These are phyloP conservation scores for Lepidurus apus DNA, from an alignment of 1,140 invertebrate genomes.

Conservation along the genomic window DNA sequence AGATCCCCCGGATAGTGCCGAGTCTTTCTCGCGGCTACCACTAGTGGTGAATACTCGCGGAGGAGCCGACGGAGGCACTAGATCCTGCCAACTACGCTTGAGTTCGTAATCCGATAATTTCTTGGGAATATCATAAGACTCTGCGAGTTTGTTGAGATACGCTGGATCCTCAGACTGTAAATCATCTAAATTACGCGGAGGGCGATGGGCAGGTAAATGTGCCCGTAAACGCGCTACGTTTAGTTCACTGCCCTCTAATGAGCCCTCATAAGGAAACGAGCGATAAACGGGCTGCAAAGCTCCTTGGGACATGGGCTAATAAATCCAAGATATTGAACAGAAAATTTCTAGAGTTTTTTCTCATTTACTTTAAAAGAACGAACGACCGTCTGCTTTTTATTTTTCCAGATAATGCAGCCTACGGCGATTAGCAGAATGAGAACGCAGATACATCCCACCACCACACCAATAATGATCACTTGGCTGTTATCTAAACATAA, in stretches of 20 bases:
- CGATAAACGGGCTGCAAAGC: not conserved
- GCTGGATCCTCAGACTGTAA: not conserved
- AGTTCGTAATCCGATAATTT: not conserved
- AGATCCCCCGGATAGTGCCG: not conserved
- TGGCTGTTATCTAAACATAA: not conserved
- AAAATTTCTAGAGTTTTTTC: not conserved
- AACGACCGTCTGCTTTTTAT: not conserved
- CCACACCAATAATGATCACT: not conserved
- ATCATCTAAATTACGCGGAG: not conserved
- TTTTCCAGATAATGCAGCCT: conserved; percentile 13
- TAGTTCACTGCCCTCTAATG: not conserved
- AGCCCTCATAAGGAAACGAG: not conserved
- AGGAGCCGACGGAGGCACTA: not conserved
- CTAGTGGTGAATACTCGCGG: not conserved
- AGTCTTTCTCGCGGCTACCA: not conserved
- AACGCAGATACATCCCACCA: not conserved
- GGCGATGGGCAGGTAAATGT: not conserved
- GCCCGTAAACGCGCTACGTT: not conserved
- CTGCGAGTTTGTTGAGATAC: not conserved
- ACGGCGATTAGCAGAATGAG: not conserved
- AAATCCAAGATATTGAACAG: not conserved
- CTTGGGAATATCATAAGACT: conserved; percentile 3
- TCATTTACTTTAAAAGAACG: not conserved
- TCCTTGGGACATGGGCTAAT: not conserved
- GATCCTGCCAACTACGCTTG: not conserved